Evolutionary conservation across 2,797 vertebrate species (phyloP).

Genomic region (Smutsia gigantea): DNA sequence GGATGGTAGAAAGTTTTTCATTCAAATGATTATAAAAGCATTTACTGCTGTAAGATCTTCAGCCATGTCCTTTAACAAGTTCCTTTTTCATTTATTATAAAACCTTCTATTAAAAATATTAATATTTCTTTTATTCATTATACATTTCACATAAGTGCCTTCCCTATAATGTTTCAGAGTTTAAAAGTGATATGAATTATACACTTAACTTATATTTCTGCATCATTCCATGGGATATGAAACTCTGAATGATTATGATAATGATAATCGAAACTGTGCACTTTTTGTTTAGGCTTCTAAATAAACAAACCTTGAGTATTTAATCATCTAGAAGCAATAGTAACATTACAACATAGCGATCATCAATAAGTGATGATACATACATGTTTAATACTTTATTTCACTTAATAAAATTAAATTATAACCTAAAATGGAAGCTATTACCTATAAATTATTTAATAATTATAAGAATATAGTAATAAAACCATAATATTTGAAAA

Average conservation of each 20-base stretch:
- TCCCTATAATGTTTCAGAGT: conserved; percentile 39
- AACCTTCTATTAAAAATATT: conserved; percentile 47
- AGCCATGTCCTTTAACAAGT: conserved; percentile 67
- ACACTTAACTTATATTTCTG: neutral
- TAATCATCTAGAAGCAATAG: neutral
- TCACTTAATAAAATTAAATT: neutral
- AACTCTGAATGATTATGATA: neutral
- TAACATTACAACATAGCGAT: neutral
- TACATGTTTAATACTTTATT: neutral
- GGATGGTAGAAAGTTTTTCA: no score
- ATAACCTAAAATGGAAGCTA: no score
- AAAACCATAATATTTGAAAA: neutral
- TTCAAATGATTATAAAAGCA: no score
- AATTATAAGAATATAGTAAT: neutral
- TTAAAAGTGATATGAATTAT: neutral
- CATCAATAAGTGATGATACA: neutral
- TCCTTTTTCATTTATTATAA: conserved; percentile 41
- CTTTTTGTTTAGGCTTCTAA: conserved; percentile 30
- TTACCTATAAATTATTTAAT: no score
- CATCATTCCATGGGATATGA: conserved; percentile 32
- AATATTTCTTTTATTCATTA: conserved; percentile 52
- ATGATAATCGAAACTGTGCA: neutral
- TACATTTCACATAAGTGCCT: conserved; percentile 27
- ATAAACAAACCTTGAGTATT: neutral
- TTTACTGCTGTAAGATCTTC: no score